Conservation (phyloP, 2,797 vertebrate genomes). For the Clamator glandarius region DNA sequence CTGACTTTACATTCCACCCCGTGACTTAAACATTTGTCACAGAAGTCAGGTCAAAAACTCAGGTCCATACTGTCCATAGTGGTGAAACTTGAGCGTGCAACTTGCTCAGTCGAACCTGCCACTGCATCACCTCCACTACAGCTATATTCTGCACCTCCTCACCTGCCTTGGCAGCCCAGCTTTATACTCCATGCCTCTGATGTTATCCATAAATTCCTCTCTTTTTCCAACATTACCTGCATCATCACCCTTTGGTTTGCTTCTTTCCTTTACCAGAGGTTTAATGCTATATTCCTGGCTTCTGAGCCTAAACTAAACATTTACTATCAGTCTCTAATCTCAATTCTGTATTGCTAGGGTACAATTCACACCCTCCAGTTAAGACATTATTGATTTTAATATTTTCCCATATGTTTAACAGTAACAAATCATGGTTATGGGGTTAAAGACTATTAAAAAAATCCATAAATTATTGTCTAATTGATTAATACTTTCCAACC, state of each 20-base stretch:
- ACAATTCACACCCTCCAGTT: not conserved
- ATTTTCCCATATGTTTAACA: not conserved
- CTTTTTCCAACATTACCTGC: not conserved
- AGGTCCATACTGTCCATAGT: no score
- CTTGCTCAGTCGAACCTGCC: no score
- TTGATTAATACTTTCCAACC: not conserved
- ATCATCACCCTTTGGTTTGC: not conserved
- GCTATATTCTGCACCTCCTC: not conserved
- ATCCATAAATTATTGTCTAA: not conserved
- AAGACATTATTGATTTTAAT: not conserved
- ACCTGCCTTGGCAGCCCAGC: not conserved
- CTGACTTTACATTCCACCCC: no score
- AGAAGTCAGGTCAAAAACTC: no score
- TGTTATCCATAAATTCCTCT: not conserved
- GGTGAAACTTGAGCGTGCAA: no score
- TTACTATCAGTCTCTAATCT: not conserved
- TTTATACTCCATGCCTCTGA: not conserved
- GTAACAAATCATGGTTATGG: not conserved
- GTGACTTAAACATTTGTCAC: no score
- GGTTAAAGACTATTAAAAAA: not conserved
- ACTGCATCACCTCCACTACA: no score
- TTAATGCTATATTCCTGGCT: not conserved
- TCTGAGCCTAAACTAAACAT: not conserved
- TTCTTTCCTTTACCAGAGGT: not conserved
- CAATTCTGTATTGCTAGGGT: not conserved